Conservation (phyloP, 2,888 invertebrate genomes). For the Lycocerus yunnanus region DNA sequence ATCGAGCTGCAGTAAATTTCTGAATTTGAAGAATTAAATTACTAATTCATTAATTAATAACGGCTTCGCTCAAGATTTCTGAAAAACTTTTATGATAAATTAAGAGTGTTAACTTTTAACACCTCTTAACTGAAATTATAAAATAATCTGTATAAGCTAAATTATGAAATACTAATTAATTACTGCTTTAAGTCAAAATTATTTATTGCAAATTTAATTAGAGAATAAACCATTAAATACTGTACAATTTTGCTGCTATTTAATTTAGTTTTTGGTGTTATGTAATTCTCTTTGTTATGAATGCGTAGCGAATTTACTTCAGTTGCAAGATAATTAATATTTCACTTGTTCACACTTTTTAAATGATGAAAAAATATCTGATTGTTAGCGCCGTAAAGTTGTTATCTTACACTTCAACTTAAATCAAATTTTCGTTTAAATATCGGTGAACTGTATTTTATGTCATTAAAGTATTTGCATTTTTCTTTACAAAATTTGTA, state of each 20-base stretch:
- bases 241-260: neutral
- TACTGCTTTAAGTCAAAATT: neutral
- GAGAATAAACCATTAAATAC: neutral
- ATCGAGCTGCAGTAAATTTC: neutral
- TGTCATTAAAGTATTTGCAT: neutral
- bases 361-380: neutral
- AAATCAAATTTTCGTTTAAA: neutral
- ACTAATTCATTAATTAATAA: neutral
- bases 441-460: neutral
- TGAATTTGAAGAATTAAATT: neutral
- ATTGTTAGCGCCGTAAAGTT: neutral
- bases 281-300: neutral
- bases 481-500: neutral
- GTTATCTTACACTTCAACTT: neutral
- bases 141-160: neutral
- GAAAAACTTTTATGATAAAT: neutral
- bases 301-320: neutral
- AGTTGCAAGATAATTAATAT: neutral
- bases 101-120: neutral
- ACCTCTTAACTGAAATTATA: neutral
- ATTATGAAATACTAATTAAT: neutral
- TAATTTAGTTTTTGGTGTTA: neutral
- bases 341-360: neutral
- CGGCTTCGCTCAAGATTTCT: neutral
- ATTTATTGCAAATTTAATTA: neutral